Evolutionary conservation across 2,888 invertebrate species (phyloP), one percentile per base, ranked within the genome.

Genomic region (Polyommatus iphigenia): DNA sequence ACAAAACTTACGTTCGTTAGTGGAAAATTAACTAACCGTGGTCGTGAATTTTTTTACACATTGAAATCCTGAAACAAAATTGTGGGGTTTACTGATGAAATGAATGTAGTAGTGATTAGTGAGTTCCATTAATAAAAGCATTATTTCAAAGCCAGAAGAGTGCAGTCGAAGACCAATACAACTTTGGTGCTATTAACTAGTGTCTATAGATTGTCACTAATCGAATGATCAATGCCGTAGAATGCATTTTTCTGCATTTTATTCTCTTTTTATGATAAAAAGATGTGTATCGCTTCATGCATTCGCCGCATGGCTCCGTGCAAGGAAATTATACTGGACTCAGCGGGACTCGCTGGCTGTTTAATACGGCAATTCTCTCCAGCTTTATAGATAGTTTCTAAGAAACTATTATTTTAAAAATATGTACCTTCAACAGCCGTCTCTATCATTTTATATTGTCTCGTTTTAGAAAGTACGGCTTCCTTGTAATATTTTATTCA

Each of bases 291-390:
- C 36, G 67, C 71, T 76, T 76, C 78, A 80, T 79, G 77, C 71
- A 50, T 54, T 79, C 82, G 72, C 81, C 76, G 81, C 82, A 82
- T 83, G 82, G 78, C 79, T 79, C 77, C 80, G 82, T 83, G 82
- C 83, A 87, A 86, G 88, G 89, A 91, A 91, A 91, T 91, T 90
- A 90, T 88, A 85, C 88, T 83, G 82, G 83, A 84, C 90, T 80
- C 90, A 90, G 90, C 90, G 86, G 90, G 90, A 83, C 80, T 82
- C 82, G 79, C 83, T 82, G 82, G 85, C 85, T 88, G 85, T 89
- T 84, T 85, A 88, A 86, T 87, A 88, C 87, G 86, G 87, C 87
- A 87, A 88, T 88, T 85, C 86, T 88, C 87, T 86, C 85, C 86
- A 87, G 84, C 87, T 88, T 87, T 86, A 82, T 85, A 83, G 83